Evolutionary conservation across 92 coral and sea anemone species (phyloP).

Genomic region (Palythoa caribaeorum): DNA sequence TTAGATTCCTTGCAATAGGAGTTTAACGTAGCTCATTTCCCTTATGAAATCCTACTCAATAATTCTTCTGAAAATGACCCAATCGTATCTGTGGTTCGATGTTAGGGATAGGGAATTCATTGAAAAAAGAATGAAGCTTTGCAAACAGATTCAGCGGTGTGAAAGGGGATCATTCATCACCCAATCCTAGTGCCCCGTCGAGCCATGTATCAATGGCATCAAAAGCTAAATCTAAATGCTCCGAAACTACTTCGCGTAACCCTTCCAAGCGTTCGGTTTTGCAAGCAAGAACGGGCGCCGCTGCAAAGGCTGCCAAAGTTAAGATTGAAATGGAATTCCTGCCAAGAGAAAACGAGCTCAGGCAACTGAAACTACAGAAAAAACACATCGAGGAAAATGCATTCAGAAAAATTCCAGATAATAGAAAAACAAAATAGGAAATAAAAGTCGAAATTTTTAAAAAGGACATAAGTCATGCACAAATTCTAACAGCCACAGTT

Average conservation of each 20-base stretch:
- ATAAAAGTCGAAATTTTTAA: not conserved
- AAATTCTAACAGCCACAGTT: too few relatives aligned
- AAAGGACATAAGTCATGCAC: not conserved
- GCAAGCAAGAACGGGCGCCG: conserved; percentile 7
- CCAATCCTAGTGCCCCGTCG: not conserved
- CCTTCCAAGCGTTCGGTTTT: not conserved
- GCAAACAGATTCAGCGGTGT: not conserved
- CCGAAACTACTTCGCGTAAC: not conserved
- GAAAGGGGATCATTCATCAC: not conserved
- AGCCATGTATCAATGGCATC: not conserved
- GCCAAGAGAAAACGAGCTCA: too few relatives aligned
- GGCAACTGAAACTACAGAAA: too few relatives aligned
- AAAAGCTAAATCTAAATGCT: not conserved
- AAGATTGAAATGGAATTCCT: too few relatives aligned
- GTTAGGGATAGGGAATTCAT: conserved; percentile 31
- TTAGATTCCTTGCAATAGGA: not conserved
- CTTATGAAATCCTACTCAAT: conserved; percentile 5
- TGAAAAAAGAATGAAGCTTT: conserved; percentile 22
- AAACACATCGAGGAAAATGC: too few relatives aligned
- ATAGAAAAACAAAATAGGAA: not conserved
- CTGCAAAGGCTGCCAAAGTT: not conserved
- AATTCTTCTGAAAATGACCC: not conserved
- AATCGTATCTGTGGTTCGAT: conserved; percentile 38
- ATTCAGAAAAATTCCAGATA: conserved; percentile 3
- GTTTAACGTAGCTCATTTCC: conserved; percentile 19